Percentiles rank a stretch among this genome's conserved stretches.
These are phyloP conservation scores for Cheilosia grossa DNA, from an alignment of 2,888 invertebrate species.

Conservation along the genomic window DNA sequence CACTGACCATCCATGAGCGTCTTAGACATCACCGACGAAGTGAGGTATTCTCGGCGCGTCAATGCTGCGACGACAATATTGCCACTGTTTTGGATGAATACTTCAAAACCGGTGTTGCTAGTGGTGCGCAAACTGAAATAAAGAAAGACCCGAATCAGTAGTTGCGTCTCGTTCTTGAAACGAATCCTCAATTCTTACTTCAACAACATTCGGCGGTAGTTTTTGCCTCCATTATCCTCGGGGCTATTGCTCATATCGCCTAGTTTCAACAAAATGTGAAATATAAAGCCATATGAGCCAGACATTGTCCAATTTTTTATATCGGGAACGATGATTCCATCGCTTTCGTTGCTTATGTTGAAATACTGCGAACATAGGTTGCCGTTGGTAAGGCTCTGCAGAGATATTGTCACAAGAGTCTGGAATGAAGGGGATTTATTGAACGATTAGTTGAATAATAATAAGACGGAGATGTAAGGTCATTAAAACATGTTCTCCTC, in stretches of 20 bases:
- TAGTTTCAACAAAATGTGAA: conserved; percentile 85
- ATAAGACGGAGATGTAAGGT: background rate
- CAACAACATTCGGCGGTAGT: conserved; percentile 83
- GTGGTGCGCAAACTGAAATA: conserved; percentile 84
- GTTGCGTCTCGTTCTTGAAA: background rate
- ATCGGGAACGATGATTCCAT: conserved; percentile 85
- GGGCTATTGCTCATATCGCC: conserved; percentile 78
- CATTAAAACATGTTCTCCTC: no score
- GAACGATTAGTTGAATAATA: background rate
- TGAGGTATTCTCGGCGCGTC: conserved; percentile 85
- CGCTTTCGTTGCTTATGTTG: conserved; percentile 83
- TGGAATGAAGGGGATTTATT: conserved; percentile 60
- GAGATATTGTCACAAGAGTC: conserved; percentile 81
- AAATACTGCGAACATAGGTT: conserved; percentile 84
- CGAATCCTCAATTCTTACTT: conserved; percentile 71
- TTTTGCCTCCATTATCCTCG: conserved; percentile 75
- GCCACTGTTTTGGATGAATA: conserved; percentile 85
- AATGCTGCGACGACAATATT: conserved; percentile 85
- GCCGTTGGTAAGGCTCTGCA: conserved; percentile 80
- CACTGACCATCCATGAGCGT: conserved; percentile 83
- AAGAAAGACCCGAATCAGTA: background rate
- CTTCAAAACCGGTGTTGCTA: conserved; percentile 85
- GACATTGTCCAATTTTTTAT: conserved; percentile 85
- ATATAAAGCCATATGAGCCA: conserved; percentile 85
- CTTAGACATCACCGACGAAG: conserved; percentile 84